Evolutionary conservation across 2,113 vertebrate genomes (phyloP), one percentile per base, ranked within the genome.

Genomic region (Polypterus bichir): DNA sequence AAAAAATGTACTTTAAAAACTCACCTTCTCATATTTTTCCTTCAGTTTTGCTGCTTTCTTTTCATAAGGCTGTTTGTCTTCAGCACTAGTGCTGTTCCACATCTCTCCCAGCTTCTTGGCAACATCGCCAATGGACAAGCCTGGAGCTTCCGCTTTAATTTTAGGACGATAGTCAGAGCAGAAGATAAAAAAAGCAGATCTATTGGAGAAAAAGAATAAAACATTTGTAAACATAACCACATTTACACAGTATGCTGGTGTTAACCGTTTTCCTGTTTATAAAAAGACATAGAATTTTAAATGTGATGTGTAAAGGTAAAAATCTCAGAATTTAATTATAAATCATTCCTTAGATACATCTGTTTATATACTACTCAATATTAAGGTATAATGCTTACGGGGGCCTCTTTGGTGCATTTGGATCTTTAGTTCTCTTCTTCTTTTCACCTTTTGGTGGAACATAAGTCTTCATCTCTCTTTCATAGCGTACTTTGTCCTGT

Each of bases 1-100:
- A 48, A 61, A 49, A 62, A 44, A 56, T 46, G 4, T 52, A 52
- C n/a, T 10, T 44, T 9, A 5, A 10, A 44, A 44, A 49, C 63
- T 79, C 73, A 98, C 96, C 92, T 97, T 97, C 81, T 98, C 91
- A 1, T 98, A 98, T 47, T 98, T 98, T 70, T 98, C 94, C 88
- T 98, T 98, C 87, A 98, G 83, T 70, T 96, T 97, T 7, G 89
- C 88, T 48, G 93, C 96, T 78, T 95, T 97, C 78, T 89, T 94
- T 63, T 97, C 93, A 0, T 93, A 98, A 3, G 96, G 96, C 80
- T 93, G 84, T 81, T 97, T 98, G 54, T 93, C 87, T 54, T 93
- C 93, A 57, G 88, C 81, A 68, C 90, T 68, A 0, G 84, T 93
- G 71, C 88, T 84, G 76, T 97, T 97, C 95, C 95, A 98, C 93